Evolutionary conservation across 2,113 vertebrate genomes (phyloP), one percentile per base, ranked within the genome.

Genomic region (Coptodon bakossiorum): DNA sequence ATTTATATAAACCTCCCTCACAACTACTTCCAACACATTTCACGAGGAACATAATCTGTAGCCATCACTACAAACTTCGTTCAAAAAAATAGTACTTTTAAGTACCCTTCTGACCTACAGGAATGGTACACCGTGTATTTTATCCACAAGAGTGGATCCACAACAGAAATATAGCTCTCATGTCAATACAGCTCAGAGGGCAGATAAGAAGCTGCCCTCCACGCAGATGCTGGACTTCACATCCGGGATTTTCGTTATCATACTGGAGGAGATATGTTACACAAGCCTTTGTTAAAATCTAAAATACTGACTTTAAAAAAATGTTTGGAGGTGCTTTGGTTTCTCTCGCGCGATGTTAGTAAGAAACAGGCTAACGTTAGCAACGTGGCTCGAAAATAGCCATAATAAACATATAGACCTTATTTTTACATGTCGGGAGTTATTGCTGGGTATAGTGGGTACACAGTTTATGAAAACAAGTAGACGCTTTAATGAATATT

Each of bases 341-440:
- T 66, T 22, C n/a, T 73, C 13, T 45, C 40, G 14, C 22, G 13
- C 31, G 13, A 34, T 13, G 6, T 50, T 61, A 45, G n/a, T 22
- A 2, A 48, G 6, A 80, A 59, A 19, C 48, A 0, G 9, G 56
- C 34, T 86, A 82, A 40, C 16, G 31, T 81, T 86, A 93, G 92
- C 90, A 79, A 43, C 22, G 24, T 13, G 34, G 76, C 90, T 92
- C 89, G n/a, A 83, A 50, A 5, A 76, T 17, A 48, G 9, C 71
- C 19, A 5, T 12, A 19, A 27, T 66, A 24, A 27, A 22, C 19
- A 36, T 5, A 13, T 7, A 7, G 3, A 45, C 14, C 5, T 27
- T 24, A 36, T 45, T 68, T 5, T 6, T 4, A 57, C 14, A 36
- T 7, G 17, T 50, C 3, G 50, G 17, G 2, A 12, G 7, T 22